A percentile compares a stretch with the other conserved stretches of the same genome.
These are phyloP conservation scores for Tenrec ecaudatus DNA, from an alignment of 2,113 vertebrate genomes.

Conservation along the genomic window DNA sequence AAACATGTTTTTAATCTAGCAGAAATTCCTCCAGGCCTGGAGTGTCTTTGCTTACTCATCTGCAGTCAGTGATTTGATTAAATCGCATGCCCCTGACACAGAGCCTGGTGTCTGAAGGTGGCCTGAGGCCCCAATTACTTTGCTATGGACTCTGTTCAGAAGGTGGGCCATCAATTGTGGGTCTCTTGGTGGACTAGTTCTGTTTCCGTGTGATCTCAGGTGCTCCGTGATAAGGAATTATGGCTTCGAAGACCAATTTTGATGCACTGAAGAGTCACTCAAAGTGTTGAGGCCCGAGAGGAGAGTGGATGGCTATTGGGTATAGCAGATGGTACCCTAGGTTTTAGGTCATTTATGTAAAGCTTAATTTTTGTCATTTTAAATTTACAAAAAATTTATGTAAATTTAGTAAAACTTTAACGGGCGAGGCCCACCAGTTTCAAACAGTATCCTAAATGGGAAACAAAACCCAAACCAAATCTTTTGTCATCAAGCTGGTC, in stretches of 20 bases:
- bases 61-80: not conserved
- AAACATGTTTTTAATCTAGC: not conserved
- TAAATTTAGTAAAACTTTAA: not conserved
- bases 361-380: no score
- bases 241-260: not conserved
- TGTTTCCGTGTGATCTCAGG: not conserved
- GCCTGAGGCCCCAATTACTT: not conserved
- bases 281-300: not conserved
- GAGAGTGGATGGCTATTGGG: not conserved
- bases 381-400: no score
- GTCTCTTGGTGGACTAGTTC: not conserved
- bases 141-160: not conserved
- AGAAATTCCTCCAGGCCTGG: constrained; percentile 42
- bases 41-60: not conserved
- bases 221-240: not conserved
- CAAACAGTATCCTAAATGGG: not conserved
- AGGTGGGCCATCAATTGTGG: not conserved
- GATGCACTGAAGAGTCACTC: constrained; percentile 14
- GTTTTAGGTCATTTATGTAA: not conserved
- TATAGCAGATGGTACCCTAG: not conserved
- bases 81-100: not conserved
- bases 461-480: not conserved
- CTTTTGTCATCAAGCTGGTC: not conserved
- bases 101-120: not conserved
- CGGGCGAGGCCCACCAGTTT: not conserved